Percentiles rank a stretch among this genome's conserved stretches.
phyloP scores from a whole-genome alignment of 2,797 vertebrate genomes.

The Pangasius djambal region DNA sequence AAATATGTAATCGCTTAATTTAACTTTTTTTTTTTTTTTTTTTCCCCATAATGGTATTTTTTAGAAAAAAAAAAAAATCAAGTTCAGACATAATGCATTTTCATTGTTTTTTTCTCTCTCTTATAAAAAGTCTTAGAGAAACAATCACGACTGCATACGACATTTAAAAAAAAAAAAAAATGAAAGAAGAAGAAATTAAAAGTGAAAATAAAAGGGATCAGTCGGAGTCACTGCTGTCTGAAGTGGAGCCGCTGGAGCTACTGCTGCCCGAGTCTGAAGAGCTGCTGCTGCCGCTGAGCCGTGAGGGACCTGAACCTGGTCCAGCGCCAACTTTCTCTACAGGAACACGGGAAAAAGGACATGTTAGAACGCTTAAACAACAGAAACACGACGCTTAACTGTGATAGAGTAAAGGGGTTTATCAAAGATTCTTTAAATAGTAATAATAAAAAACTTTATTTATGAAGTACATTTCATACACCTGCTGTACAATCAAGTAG shows the following conservation, averaged over 20 bases:
- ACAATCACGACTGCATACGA: slow-evolving; percentile 59
- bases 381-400: too few species aligned
- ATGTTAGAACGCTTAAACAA: neutral
- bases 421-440: neutral
- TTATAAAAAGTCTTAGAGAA: slow-evolving; percentile 62
- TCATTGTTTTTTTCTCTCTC: slow-evolving; percentile 49
- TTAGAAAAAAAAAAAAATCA: slow-evolving; percentile 23
- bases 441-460: neutral
- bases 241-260: slow-evolving; percentile 85
- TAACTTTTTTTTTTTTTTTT: slow-evolving; percentile 11
- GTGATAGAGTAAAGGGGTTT: neutral
- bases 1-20: slow-evolving; percentile 43
- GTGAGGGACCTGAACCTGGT: slow-evolving; percentile 74
- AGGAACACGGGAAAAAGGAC: neutral
- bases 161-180: slow-evolving; percentile 32
- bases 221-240: slow-evolving; percentile 89
- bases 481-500: too few species aligned
- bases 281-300: slow-evolving; percentile 83
- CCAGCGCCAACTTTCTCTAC: slow-evolving; percentile 82
- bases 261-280: slow-evolving; percentile 86
- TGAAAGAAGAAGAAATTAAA: slow-evolving; percentile 37
- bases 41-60: slow-evolving; percentile 43
- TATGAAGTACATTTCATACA: too few species aligned
- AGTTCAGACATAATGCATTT: slow-evolving; percentile 51
- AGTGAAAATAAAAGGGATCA: slow-evolving; percentile 63